Conservation (phyloP, 2,797 vertebrate genomes). For the Fringilla coelebs region DNA sequence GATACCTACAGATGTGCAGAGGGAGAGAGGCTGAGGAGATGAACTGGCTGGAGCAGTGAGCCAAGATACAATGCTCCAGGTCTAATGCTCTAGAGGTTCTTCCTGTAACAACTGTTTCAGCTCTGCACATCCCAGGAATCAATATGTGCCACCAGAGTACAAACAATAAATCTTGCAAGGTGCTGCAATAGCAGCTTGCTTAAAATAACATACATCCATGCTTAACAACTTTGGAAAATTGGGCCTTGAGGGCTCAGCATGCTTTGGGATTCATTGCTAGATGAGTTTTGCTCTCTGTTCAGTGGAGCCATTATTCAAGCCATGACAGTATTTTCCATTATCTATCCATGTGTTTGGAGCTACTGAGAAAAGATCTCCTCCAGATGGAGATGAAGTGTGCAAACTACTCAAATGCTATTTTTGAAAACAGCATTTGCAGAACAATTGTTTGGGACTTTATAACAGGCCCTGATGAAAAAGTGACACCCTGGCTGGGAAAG, state of each 20-base stretch:
- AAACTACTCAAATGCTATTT: neutral
- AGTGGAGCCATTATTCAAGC: neutral
- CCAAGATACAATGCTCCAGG: neutral
- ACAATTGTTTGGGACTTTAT: neutral
- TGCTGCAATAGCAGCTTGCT: neutral
- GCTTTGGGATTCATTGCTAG: neutral
- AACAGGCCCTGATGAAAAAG: neutral
- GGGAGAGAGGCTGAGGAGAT: neutral
- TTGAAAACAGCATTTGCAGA: neutral
- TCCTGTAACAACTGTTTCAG: neutral
- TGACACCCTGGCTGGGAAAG: neutral
- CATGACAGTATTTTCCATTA: conserved; percentile 3
- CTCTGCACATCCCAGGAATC: neutral
- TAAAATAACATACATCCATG: neutral
- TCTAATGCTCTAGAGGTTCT: neutral
- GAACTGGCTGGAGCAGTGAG: neutral
- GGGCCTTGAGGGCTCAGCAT: neutral
- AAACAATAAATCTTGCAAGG: neutral
- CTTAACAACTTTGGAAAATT: neutral
- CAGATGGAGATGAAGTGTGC: neutral
- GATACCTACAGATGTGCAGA: neutral
- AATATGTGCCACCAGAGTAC: rapidly evolving
- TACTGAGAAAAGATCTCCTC: neutral
- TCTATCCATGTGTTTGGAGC: neutral
- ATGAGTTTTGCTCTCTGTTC: neutral